phyloP scores from a whole-genome alignment of 2,797 vertebrate genomes.

The Lacerta viridis region DNA sequence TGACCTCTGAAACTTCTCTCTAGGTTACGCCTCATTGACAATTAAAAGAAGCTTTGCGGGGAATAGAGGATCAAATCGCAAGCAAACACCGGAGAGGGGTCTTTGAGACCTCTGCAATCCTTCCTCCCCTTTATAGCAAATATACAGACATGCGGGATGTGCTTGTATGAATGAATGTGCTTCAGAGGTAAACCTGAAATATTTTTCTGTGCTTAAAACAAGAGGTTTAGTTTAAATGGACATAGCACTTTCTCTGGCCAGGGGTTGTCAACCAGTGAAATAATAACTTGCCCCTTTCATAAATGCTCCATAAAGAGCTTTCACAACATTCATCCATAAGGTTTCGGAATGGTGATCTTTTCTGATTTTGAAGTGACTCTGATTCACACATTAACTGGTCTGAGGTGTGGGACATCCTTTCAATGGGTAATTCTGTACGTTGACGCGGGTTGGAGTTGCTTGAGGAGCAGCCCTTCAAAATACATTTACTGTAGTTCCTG shows the following conservation, averaged over 20 bases:
- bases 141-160: slow-evolving; percentile 45
- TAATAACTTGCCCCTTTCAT: slow-evolving; percentile 49
- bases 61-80: slow-evolving; percentile 61
- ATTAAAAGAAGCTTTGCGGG: slow-evolving; percentile 74
- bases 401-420: slow-evolving; percentile 6
- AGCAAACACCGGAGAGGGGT: slow-evolving; percentile 62
- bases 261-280: slow-evolving; percentile 71
- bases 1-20: slow-evolving; percentile 78
- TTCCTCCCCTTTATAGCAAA: slow-evolving; percentile 62
- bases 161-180: slow-evolving; percentile 51
- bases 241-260: slow-evolving; percentile 50
- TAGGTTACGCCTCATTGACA: slow-evolving; percentile 71
- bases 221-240: slow-evolving; percentile 56
- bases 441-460: slow-evolving; percentile 58
- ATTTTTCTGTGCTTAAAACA: slow-evolving; percentile 49
- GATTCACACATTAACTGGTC: slow-evolving; percentile 21
- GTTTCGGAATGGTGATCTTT: slow-evolving; percentile 43
- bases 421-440: slow-evolving; percentile 35
- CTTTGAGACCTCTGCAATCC: slow-evolving; percentile 43
- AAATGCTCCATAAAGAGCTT: slow-evolving; percentile 54
- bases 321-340: slow-evolving; percentile 66
- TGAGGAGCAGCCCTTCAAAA: slow-evolving; percentile 41
- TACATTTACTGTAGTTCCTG: slow-evolving; percentile 9
- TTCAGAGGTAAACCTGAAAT: slow-evolving; percentile 51
- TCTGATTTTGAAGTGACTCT: slow-evolving; percentile 48